phyloP scores from a whole-genome alignment of 2,797 vertebrate genomes.

The Peromyscus attwateri region DNA sequence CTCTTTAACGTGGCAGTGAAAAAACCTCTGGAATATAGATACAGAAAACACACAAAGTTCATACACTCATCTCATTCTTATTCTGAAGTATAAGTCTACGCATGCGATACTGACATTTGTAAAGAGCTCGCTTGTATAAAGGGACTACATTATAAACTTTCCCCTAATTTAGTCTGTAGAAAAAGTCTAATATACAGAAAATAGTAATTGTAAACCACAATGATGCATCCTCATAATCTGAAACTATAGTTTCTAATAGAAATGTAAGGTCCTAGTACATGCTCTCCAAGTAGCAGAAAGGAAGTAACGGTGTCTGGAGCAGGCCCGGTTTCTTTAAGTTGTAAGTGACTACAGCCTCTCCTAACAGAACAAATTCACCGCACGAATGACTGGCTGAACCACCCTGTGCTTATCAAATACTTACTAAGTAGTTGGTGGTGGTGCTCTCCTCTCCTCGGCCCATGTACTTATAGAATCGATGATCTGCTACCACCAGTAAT shows the following conservation, averaged over 20 bases:
- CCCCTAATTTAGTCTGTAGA: constrained; percentile 12
- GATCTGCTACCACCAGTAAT: constrained; percentile 96
- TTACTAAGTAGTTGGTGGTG: constrained; percentile 97
- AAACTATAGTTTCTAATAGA: constrained; percentile 32
- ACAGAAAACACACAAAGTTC: background rate
- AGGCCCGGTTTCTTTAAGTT: background rate
- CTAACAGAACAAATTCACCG: background rate
- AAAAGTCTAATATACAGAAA: background rate
- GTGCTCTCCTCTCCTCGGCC: constrained; percentile 97
- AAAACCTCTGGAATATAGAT: background rate
- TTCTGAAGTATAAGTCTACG: background rate
- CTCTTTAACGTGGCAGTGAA: background rate
- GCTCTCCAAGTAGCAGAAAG: background rate
- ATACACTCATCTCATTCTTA: background rate
- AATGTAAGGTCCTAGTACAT: background rate
- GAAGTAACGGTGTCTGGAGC: background rate
- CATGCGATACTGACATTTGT: background rate
- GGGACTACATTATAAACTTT: background rate
- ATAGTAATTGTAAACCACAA: constrained; percentile 9
- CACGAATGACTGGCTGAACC: background rate
- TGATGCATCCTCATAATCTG: background rate
- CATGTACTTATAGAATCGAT: constrained; percentile 97
- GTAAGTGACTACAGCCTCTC: background rate
- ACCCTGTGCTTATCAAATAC: constrained; percentile 59
- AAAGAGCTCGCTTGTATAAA: background rate